phyloP scores from a whole-genome alignment of 2,888 invertebrate species.

The Laothoe populi region DNA sequence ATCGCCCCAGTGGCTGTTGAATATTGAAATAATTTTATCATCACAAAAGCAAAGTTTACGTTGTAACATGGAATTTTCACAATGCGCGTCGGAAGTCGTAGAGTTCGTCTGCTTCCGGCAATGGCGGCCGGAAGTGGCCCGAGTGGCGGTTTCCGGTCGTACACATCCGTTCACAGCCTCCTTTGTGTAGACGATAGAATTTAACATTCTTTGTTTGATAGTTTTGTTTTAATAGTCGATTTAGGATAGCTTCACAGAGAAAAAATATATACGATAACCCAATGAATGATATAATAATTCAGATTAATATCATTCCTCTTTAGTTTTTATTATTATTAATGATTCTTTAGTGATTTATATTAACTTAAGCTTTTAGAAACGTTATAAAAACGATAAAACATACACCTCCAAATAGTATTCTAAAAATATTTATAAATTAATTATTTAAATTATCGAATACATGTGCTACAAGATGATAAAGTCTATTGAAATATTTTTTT shows the following conservation, averaged over 20 bases:
- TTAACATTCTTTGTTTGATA: conserved; percentile 2
- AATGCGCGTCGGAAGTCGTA: conserved; percentile 71
- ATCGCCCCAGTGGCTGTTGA: neutral
- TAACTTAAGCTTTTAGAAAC: too few relatives aligned
- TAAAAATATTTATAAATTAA: too few relatives aligned
- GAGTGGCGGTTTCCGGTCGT: conserved; percentile 66
- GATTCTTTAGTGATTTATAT: too few relatives aligned
- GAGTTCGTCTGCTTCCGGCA: conserved; percentile 63
- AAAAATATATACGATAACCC: too few relatives aligned
- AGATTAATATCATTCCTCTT: too few relatives aligned
- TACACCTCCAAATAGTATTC: too few relatives aligned
- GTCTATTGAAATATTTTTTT: neutral
- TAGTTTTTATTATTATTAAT: too few relatives aligned
- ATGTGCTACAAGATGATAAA: too few relatives aligned
- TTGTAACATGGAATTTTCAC: conserved; percentile 46
- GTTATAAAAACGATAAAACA: too few relatives aligned
- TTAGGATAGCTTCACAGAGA: too few relatives aligned
- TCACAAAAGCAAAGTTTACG: conserved; percentile 41
- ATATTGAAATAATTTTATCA: neutral
- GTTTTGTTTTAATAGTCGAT: neutral
- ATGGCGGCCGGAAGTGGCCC: conserved; percentile 74
- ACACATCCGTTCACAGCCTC: conserved; percentile 61
- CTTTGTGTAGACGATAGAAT: conserved; percentile 44
- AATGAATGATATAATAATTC: too few relatives aligned
- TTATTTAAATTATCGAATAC: too few relatives aligned